A percentile compares a stretch with the other conserved stretches of the same genome.
Evolutionary conservation across 2,113 vertebrate species (phyloP).

Genomic region (Petaurus breviceps): DNA sequence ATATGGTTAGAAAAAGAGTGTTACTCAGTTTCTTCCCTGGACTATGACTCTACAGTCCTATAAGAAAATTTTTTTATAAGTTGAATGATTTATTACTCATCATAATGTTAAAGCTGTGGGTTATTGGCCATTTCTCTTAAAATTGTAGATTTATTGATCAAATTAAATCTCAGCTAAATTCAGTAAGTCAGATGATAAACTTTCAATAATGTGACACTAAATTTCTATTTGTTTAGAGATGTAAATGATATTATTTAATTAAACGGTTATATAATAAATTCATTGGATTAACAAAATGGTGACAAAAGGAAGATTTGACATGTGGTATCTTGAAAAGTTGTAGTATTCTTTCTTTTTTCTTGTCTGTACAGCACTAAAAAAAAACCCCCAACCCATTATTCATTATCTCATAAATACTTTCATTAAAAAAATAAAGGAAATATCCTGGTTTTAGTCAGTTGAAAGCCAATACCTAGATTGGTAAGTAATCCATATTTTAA

Average conservation of each 20-base stretch:
- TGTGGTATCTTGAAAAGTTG: background rate
- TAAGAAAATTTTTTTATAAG: constrained; percentile 44
- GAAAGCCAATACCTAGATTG: constrained; percentile 1
- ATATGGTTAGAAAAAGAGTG: constrained; percentile 15
- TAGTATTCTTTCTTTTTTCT: background rate
- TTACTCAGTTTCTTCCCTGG: constrained; percentile 27
- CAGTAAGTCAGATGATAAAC: constrained; percentile 51
- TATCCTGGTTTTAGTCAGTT: background rate
- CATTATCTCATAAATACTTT: background rate
- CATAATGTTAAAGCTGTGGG: background rate
- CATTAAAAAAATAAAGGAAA: background rate
- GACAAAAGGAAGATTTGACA: constrained; percentile 1
- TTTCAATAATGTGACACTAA: constrained; percentile 44
- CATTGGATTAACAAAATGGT: constrained; percentile 21
- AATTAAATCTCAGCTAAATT: constrained; percentile 46
- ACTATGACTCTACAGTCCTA: constrained; percentile 5
- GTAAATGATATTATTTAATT: constrained; percentile 31
- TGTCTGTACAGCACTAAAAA: background rate
- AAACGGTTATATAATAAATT: constrained; percentile 32
- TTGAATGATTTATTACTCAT: constrained; percentile 47
- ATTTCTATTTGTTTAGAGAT: constrained; percentile 38
- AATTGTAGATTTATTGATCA: constrained; percentile 31
- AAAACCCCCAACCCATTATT: background rate
- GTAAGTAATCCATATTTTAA: constrained; percentile 22
- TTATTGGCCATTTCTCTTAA: constrained; percentile 42